Conservation (phyloP, 2,797 vertebrate species). For the Glyptemys insculpta region DNA sequence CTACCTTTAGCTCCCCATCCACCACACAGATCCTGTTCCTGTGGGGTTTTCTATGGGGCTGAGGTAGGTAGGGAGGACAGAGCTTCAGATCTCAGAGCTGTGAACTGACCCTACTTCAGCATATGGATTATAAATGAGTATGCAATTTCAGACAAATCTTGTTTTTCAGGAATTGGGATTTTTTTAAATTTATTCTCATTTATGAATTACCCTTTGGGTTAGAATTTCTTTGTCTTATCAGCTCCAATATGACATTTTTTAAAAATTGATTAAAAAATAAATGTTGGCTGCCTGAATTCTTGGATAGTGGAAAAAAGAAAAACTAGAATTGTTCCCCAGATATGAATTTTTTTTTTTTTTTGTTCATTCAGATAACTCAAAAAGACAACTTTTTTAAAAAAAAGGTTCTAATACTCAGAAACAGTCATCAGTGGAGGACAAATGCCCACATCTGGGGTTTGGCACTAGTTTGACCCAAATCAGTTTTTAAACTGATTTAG, state of each 20-base stretch:
- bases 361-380: background rate
- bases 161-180: background rate
- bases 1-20: background rate
- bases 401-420: background rate
- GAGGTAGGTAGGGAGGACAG: background rate
- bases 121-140: background rate
- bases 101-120: background rate
- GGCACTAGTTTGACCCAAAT: background rate
- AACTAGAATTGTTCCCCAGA: background rate
- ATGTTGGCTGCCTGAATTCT: background rate
- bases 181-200: background rate
- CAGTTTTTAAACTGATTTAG: background rate
- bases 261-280: background rate
- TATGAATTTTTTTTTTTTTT: background rate
- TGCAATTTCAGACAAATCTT: accelerated
- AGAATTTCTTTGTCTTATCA: background rate
- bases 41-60: background rate
- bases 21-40: background rate
- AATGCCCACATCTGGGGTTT: background rate
- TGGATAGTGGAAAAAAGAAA: background rate
- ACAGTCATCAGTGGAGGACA: background rate
- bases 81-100: background rate
- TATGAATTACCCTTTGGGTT: background rate
- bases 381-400: background rate
- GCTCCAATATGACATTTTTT: background rate